Evolutionary conservation across 1,140 invertebrate species (phyloP), one percentile per base, ranked within the genome.

Genomic region (Orius laevigatus): DNA sequence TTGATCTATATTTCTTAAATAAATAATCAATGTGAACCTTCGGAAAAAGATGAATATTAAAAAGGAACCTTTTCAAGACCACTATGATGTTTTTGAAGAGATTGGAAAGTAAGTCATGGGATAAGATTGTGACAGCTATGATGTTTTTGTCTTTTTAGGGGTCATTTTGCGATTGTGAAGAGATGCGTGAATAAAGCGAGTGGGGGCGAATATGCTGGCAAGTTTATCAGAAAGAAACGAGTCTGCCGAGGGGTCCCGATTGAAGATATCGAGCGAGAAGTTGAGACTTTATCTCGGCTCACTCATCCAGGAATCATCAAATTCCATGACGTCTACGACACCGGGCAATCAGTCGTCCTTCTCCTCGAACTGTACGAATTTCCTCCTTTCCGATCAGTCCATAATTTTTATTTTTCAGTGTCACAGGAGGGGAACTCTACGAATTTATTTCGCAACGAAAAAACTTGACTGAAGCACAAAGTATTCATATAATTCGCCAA

Each of bases 91-190:
- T 18, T 63, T 70, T 38, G 72, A 75, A 59, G 71, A 75, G 59
- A 73, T 75, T 61, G 73, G 73, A 56, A 75, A 73, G 73, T 74
- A 61, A 66, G 69, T 66, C 12, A 16, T 46, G 15, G 11, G 15
- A 16, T 39, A 15, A 4, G 31, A 6, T 10, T 34, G 12, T 11
- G 18, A 36, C 47, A 33, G 5, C 38, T 38, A 50, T 40, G 42
- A 35, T 55, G 52, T 53, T 63, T 59, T 57, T 59, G 56, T 62
- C 63, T 53, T 71, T 70, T 5, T 73, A 95, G 91, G 63, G 93
- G 93, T 20, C 94, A 96, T 71, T 98, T 95, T 68, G 93, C 92
- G 12, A 81, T 89, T 50, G 92, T 97, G 39, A 78, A 85, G 56
- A 78, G 84, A 65, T 89, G 89, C 57, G 74, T 76, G 11, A 81